Conservation (phyloP, 64 coral and sea anemone genomes). For the Pachyseris speciosa region DNA sequence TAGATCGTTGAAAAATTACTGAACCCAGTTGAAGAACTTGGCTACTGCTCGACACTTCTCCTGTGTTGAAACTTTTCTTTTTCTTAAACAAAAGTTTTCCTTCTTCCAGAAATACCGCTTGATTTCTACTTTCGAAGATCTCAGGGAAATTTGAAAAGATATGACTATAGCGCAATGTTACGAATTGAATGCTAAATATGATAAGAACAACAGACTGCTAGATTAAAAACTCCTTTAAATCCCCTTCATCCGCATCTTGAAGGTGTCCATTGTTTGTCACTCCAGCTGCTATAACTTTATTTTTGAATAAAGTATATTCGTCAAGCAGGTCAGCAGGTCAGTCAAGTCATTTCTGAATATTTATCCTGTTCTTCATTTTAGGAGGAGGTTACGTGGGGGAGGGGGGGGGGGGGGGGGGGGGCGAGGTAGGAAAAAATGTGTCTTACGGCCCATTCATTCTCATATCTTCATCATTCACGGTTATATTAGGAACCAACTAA, state of each 20-base stretch:
- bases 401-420: too few relatives aligned
- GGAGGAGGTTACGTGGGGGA: too few relatives aligned
- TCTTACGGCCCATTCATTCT: too few relatives aligned
- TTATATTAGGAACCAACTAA: too few relatives aligned
- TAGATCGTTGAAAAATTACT: background rate
- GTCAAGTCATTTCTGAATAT: constrained; percentile 28
- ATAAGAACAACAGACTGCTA: background rate
- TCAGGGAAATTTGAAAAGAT: background rate
- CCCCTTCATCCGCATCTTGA: constrained; percentile 67
- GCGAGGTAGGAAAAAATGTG: too few relatives aligned
- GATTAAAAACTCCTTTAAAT: constrained; percentile 49
- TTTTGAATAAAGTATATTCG: constrained; percentile 52
- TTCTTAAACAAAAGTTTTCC: too few relatives aligned
- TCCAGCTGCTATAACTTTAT: constrained; percentile 56
- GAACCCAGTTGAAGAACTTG: background rate
- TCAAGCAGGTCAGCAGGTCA: too few relatives aligned
- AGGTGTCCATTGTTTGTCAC: constrained; percentile 51
- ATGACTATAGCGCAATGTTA: constrained; percentile 2
- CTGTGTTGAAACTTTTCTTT: too few relatives aligned
- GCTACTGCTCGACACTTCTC: background rate
- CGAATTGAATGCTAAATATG: background rate
- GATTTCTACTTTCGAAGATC: constrained; percentile 41
- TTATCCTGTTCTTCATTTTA: background rate
- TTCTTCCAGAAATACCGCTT: background rate
- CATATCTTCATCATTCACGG: too few relatives aligned